A percentile compares a stretch with the other conserved stretches of the same genome.
Evolutionary conservation across 2,888 invertebrate species (phyloP).

Genomic region (Tanypteryx hageni): DNA sequence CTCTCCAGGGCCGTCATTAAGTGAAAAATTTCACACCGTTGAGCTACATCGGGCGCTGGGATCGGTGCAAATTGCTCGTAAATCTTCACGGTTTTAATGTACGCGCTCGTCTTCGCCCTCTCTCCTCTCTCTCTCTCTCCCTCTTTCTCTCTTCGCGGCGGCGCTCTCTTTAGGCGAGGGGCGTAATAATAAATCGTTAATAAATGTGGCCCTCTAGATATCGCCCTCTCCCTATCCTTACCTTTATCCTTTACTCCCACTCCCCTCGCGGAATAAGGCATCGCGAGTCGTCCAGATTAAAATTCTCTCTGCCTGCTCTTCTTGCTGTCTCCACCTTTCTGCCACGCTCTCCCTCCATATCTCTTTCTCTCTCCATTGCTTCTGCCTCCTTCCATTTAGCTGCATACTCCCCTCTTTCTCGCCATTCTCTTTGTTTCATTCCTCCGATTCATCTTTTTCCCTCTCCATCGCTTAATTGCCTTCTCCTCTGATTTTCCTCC

Average conservation of each 20-base stretch:
- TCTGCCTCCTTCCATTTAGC: neutral
- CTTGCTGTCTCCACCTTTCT: neutral
- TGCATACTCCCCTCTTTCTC: neutral
- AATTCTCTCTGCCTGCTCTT: too few species aligned
- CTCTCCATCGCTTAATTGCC: too few species aligned
- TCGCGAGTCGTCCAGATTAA: neutral
- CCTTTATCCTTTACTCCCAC: neutral
- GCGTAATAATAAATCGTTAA: conserved; percentile 43
- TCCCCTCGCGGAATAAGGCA: neutral
- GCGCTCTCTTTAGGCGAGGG: neutral
- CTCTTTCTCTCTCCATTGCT: neutral
- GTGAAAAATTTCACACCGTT: conserved; percentile 59
- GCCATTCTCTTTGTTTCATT: too few species aligned
- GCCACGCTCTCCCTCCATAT: neutral
- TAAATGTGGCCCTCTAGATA: conserved; percentile 20
- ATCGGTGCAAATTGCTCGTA: conserved; percentile 61
- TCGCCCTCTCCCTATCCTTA: neutral
- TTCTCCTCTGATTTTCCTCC: too few species aligned
- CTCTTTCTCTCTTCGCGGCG: neutral
- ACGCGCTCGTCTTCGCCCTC: neutral
- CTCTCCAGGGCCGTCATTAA: conserved; percentile 47
- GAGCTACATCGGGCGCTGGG: conserved; percentile 47
- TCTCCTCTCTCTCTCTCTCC: neutral
- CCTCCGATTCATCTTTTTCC: too few species aligned
- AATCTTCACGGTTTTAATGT: conserved; percentile 55